Evolutionary conservation across 1,140 invertebrate genomes (phyloP), one percentile per base, ranked within the genome.

Genomic region (Saccostrea echinata): DNA sequence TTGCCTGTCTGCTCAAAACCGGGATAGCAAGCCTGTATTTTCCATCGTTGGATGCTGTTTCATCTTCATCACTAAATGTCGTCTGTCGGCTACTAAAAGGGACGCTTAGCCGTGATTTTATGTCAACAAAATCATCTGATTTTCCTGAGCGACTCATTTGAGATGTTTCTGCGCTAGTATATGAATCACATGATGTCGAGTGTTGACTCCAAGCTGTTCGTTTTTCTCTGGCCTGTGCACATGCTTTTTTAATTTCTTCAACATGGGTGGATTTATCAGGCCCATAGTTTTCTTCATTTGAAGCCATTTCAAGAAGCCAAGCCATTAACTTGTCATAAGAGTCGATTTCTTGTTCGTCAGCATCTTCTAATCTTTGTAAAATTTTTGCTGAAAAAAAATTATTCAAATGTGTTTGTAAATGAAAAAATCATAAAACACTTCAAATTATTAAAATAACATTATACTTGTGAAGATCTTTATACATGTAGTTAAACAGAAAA

Each of bases 251-350:
- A 68, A 91, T 88, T 81, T 92, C 90, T n/a, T 88, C 88, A n/a
- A 91, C 85, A 61, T 91, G 90, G 12, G 88, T 57, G 18, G 87
- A 86, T 27, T 89, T 92, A 83, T 91, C 91, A 0, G 91, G 84
- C 12, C 89, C 88, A 9, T 86, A 85, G 84, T 91, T 91, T 80
- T 91, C 91, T 71, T 92, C 90, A 64, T 71, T 88, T 82, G 91
- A 89, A 8, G 91, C 91, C 91, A 92, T 92, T 82, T 92, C 88
- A 51, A 91, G 87, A 6, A 92, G 84, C 91, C 91, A 92, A n/a
- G 91, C 91, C 81, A 92, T 88, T 18, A 92, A 86, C 52, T 92
- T 92, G 90, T 92, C 91, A 83, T 92, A 91, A 0, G 91, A 89
- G 82, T 92, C 91, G n/a, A 91, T 90, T 0, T 87, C 71, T 12